phyloP scores from a whole-genome alignment of 2,113 vertebrate species.

The Cervus canadensis region DNA sequence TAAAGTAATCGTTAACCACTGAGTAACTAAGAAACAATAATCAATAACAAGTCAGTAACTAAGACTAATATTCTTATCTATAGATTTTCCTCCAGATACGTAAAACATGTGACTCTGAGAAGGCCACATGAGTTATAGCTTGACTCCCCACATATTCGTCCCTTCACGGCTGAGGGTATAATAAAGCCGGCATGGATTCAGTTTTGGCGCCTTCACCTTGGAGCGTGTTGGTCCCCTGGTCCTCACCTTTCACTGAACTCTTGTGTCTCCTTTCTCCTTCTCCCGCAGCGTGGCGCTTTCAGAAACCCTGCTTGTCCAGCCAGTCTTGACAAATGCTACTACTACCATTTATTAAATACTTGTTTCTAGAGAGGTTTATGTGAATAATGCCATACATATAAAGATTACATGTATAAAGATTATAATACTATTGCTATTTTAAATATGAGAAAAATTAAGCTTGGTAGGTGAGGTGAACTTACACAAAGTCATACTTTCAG shows the following conservation, averaged over 20 bases:
- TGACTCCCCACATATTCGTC: rapidly evolving
- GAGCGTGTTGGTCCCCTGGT: neutral
- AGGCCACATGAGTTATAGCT: neutral
- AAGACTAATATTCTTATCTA: neutral
- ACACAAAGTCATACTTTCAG: neutral
- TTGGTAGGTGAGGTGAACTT: neutral
- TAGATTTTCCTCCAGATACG: neutral
- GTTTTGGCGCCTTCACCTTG: neutral
- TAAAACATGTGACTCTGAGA: neutral
- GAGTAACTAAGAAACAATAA: neutral
- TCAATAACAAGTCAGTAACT: neutral
- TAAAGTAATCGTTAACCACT: neutral
- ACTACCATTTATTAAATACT: neutral
- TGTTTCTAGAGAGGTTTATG: neutral
- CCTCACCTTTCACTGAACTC: neutral
- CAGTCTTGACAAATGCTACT: neutral
- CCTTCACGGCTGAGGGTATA: neutral
- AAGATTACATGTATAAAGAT: neutral
- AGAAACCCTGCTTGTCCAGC: neutral
- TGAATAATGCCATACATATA: neutral
- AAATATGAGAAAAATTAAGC: neutral
- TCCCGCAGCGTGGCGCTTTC: rapidly evolving
- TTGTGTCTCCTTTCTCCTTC: neutral
- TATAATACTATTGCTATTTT: neutral
- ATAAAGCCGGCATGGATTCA: neutral